Base-by-base conservation (phyloP, 2,797 vertebrate species). In the Falco biarmicus region DNA sequence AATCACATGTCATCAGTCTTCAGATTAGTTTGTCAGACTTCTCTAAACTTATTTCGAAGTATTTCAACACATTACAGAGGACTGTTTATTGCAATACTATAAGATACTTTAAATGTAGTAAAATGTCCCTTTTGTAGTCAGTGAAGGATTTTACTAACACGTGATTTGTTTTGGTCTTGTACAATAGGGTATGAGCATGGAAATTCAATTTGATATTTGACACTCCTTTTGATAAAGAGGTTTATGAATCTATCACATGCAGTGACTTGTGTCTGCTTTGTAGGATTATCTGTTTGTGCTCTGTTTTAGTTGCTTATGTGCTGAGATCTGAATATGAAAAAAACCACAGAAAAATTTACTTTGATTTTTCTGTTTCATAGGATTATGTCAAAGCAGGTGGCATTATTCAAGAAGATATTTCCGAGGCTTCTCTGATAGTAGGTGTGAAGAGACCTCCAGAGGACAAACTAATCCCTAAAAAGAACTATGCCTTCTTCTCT, bases 401-500 rank as follows among this genome's bases (percentile, higher is more conserved):
- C 61, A 63, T 99, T 91, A 97, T 99, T 70, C 99, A 99, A 93
- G 99, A 99, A 96, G 99, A 99, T 95, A 99, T 99, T 87, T 99
- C 99, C 0, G 98, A 99, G 95, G 99, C 99, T 16, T 99, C 99
- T 37, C 95, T 99, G 80, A 99, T 99, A 94, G 89, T 99, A 48
- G 99, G 99, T 63, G 99, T 99, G 85, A 99, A 99, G 98, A 98
- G 98, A 90, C 98, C 98, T 41, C 98, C 99, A 12, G 99, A 99
- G 94, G 99, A 99, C 71, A 99, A 99, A 94, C 74, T 99, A 82
- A 98, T 99, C 59, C 98, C 99, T 74, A 98, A 75, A 94, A 99
- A 99, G 97, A 99, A 99, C 2, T 99, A 99, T 13, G 99, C 99
- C 10, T 99, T 99, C 91, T 99, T 99, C 95, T 99, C 99, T 13